A percentile compares a stretch with the other conserved stretches of the same genome.
phyloP scores from a whole-genome alignment of 2,888 invertebrate genomes.

The Cyrtodaria siliqua region DNA sequence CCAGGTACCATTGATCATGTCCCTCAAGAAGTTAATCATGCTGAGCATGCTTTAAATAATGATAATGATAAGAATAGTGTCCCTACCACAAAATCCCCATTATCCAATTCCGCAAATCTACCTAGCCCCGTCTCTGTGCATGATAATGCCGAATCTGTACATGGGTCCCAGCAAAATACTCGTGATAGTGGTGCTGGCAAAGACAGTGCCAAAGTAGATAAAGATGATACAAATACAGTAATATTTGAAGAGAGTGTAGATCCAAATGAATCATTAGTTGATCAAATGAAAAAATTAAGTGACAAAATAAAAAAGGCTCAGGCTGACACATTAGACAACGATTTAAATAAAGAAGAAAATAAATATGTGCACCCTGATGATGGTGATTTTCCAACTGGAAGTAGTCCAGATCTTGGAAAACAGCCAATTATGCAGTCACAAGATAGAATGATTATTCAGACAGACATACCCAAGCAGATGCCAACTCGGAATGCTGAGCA shows the following conservation, averaged over 20 bases:
- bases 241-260: slow-evolving; percentile 50
- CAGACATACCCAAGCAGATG: no score
- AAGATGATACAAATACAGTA: not conserved
- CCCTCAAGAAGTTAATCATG: not conserved
- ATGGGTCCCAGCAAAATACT: slow-evolving; percentile 6
- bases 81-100: no score
- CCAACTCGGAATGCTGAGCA: no score
- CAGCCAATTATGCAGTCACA: no score
- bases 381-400: no score
- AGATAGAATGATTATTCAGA: no score
- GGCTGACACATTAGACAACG: not conserved
- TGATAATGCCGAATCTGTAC: slow-evolving; percentile 1
- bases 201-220: not conserved
- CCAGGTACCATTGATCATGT: slow-evolving; percentile 17
- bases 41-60: no score
- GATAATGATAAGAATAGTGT: no score
- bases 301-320: slow-evolving; percentile 41
- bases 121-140: not conserved
- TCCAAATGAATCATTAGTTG: slow-evolving; percentile 40
- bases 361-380: not conserved
- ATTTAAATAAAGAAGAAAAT: not conserved
- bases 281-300: slow-evolving; percentile 55
- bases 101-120: no score
- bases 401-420: no score
- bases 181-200: slow-evolving; percentile 2